Percentiles rank a stretch among this genome's conserved stretches.
Evolutionary conservation across 2,888 invertebrate genomes (phyloP).

Genomic region (Beris chalybata): DNA sequence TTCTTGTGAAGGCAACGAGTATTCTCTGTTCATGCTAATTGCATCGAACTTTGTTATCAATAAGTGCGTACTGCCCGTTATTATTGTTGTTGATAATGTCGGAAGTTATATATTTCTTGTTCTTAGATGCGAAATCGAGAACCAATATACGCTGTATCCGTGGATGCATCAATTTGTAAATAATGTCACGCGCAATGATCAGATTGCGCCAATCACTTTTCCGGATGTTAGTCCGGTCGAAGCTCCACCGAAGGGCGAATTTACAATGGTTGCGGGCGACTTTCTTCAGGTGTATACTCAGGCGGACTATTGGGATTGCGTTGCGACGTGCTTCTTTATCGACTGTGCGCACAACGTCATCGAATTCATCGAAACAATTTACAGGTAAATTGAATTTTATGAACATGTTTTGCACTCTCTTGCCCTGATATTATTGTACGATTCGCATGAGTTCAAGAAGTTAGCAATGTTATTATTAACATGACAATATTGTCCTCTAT

Average conservation of each 20-base stretch:
- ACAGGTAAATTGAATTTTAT: slow-evolving; percentile 54
- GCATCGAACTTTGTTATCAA: slow-evolving; percentile 96
- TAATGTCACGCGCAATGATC: slow-evolving; percentile 79
- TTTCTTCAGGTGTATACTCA: slow-evolving; percentile 75
- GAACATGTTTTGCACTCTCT: neutral
- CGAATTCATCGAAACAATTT: slow-evolving; percentile 91
- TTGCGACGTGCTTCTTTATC: slow-evolving; percentile 97
- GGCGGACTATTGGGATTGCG: slow-evolving; percentile 80
- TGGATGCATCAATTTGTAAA: slow-evolving; percentile 96
- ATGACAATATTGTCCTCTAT: neutral
- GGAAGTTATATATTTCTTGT: neutral
- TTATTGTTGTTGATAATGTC: neutral
- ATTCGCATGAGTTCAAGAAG: neutral
- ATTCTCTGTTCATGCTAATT: slow-evolving; percentile 95
- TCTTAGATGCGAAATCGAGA: slow-evolving; percentile 56
- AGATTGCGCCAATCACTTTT: slow-evolving; percentile 75
- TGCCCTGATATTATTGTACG: neutral
- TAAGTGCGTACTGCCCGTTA: slow-evolving; percentile 58
- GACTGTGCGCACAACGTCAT: slow-evolving; percentile 98
- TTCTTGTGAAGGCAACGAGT: slow-evolving; percentile 96
- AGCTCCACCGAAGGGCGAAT: slow-evolving; percentile 63
- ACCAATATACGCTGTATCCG: slow-evolving; percentile 83
- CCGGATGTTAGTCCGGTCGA: slow-evolving; percentile 85
- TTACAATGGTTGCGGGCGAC: slow-evolving; percentile 97
- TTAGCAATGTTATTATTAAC: neutral